A percentile compares a stretch with the other conserved stretches of the same genome.
phyloP scores from a whole-genome alignment of 2,113 vertebrate species.

The Eurypyga helias region DNA sequence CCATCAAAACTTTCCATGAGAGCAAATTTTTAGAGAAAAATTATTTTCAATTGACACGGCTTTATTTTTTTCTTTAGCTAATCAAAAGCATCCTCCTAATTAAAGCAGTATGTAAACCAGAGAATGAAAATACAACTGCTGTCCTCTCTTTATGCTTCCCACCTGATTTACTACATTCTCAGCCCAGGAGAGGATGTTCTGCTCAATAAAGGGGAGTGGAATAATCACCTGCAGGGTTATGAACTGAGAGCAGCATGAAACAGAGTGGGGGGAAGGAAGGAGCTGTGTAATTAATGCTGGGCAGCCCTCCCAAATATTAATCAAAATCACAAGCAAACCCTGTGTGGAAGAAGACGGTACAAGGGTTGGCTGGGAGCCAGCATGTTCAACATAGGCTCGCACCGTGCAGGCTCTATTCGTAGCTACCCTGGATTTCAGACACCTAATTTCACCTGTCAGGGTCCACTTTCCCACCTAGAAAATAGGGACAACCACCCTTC shows the following conservation, averaged over 20 bases:
- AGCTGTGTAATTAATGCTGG: not conserved
- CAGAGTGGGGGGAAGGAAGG: not conserved
- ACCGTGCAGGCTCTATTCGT: rapidly evolving
- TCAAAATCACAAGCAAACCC: not conserved
- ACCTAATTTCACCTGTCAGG: not conserved
- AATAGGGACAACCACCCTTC: not conserved
- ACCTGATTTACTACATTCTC: not conserved
- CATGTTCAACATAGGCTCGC: rapidly evolving
- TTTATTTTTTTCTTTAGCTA: not conserved
- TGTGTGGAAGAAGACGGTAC: rapidly evolving
- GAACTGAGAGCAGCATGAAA: not conserved
- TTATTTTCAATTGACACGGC: not conserved
- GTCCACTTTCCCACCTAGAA: not conserved
- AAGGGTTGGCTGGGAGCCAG: not conserved
- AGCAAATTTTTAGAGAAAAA: not conserved
- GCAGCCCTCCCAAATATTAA: not conserved
- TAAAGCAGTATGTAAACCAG: not conserved
- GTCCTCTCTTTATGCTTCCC: not conserved
- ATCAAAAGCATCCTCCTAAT: not conserved
- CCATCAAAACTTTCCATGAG: not conserved
- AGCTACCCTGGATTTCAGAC: not conserved
- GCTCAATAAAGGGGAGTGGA: not conserved
- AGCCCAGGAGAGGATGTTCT: not conserved
- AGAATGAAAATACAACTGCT: not conserved
- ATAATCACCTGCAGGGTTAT: not conserved